Conservation (phyloP, 1,140 invertebrate species). For the Heterodera carotae region DNA sequence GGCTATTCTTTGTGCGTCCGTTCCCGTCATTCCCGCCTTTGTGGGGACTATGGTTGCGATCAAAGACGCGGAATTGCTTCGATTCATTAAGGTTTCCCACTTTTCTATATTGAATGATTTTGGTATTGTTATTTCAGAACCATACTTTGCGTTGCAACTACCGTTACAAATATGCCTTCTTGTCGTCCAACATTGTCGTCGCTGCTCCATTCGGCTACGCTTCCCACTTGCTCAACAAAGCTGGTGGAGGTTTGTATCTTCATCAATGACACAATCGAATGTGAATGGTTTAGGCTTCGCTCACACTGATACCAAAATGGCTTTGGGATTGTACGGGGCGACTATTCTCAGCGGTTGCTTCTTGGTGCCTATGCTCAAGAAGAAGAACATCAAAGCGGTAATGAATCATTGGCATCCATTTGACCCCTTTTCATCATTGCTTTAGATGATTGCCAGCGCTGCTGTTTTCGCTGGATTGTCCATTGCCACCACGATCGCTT, state of each 20-base stretch:
- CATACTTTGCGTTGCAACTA: constrained; percentile 55
- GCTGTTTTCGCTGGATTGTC: constrained; percentile 49
- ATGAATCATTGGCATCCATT: not conserved
- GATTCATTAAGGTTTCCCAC: constrained; percentile 50
- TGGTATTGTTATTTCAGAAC: not conserved
- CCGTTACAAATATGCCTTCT: constrained; percentile 38
- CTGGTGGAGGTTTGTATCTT: constrained; percentile 55
- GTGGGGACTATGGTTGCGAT: constrained; percentile 41
- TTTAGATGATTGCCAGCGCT: constrained; percentile 53
- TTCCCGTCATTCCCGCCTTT: constrained; percentile 49
- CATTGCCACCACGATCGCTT: constrained; percentile 52
- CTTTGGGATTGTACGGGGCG: constrained; percentile 58
- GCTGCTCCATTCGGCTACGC: constrained; percentile 60
- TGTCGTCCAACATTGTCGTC: constrained; percentile 51
- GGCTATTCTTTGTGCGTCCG: constrained; percentile 49
- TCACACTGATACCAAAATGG: constrained; percentile 62
- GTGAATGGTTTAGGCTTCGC: constrained; percentile 52
- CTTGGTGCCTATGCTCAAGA: constrained; percentile 54
- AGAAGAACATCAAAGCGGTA: constrained; percentile 52
- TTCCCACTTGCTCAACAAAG: constrained; percentile 64
- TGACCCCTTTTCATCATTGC: not conserved
- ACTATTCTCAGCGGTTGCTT: constrained; percentile 45
- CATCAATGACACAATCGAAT: not conserved
- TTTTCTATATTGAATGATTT: not conserved
- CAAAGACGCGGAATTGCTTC: constrained; percentile 42